Base-by-base conservation (phyloP, 64 coral and sea anemone species). In the Montipora capricornis region DNA sequence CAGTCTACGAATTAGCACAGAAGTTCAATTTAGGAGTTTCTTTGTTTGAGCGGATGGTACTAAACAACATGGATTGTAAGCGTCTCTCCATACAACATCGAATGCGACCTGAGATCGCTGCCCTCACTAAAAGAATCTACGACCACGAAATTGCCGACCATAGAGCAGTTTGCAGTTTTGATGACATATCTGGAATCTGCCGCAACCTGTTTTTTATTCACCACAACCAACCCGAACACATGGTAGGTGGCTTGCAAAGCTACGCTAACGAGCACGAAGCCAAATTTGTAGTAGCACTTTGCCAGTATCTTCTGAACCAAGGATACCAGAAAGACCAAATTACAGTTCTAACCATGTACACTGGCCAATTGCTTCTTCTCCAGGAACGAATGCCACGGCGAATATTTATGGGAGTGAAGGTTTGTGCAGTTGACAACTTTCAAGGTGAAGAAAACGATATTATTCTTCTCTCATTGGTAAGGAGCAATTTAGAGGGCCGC, bases 401-500 rank as follows among this genome's bases (percentile, higher is more conserved):
- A 15, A 69, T 90, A 20, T 96, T 96, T 79, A 76, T 90, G 6
- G 96, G 87, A 15, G 47, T 98, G 1, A 91, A 82, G 68, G 87
- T 98, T 15, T 90, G 90, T 5, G 82, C 94, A 29, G 92, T 97
- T 11, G 92, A 97, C 89, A 94, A 94, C 64, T 97, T 92, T 44
- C 95, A 97, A 77, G 95, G 95, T 8, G 92, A 97, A 83, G 95
- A 97, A 71, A 97, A 94, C 26, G 89, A 97, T 52, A 91, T 97
- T 49, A 94, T 97, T 61, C 83, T 97, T 37, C 80, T 97, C 7
- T 97, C 95, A 15, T 80, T 97, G 62, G 95, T 97, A 0, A 82
- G 95, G 83, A 97, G 95, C 88, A 94, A 75, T 71, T 61, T 51
- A 57, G 78, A 84, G 13, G 91, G 73, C 59, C 20, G 7, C 76